Conservation (phyloP, 2,797 vertebrate genomes). For the Macrochelys suwanniensis region DNA sequence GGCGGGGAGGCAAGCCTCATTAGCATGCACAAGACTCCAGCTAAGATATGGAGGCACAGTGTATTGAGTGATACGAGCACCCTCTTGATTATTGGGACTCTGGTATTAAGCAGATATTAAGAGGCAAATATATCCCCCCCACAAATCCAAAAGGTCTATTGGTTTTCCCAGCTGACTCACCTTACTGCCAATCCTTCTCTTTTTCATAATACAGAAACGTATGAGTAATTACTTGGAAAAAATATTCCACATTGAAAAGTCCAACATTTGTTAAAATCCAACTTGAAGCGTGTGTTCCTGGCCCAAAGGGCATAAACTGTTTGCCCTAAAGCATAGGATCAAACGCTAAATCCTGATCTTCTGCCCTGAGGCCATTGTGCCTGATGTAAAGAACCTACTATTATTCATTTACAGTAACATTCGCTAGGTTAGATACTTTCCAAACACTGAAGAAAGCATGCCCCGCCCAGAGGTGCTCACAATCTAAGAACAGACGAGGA, state of each 20-base stretch:
- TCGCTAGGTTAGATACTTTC: neutral
- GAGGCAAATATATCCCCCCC: neutral
- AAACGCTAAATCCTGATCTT: neutral
- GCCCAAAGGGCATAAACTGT: neutral
- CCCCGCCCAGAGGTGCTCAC: neutral
- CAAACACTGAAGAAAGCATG: accelerated
- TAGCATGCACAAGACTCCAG: neutral
- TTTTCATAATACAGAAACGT: neutral
- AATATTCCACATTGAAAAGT: neutral
- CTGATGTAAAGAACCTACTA: neutral
- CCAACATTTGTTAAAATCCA: neutral
- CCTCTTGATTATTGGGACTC: neutral
- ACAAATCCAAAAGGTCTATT: neutral
- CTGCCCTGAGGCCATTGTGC: neutral
- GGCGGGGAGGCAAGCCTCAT: no score
- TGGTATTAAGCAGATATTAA: neutral
- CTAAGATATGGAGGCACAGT: neutral
- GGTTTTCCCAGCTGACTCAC: no score
- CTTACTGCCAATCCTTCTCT: neutral
- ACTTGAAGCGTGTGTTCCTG: neutral
- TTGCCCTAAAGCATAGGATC: neutral
- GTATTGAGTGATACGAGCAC: neutral
- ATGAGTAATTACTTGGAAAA: neutral
- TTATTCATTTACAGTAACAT: neutral
- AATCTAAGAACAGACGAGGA: neutral